Evolutionary conservation across 2,113 vertebrate genomes (phyloP).

Genomic region (Zapus hudsonius): DNA sequence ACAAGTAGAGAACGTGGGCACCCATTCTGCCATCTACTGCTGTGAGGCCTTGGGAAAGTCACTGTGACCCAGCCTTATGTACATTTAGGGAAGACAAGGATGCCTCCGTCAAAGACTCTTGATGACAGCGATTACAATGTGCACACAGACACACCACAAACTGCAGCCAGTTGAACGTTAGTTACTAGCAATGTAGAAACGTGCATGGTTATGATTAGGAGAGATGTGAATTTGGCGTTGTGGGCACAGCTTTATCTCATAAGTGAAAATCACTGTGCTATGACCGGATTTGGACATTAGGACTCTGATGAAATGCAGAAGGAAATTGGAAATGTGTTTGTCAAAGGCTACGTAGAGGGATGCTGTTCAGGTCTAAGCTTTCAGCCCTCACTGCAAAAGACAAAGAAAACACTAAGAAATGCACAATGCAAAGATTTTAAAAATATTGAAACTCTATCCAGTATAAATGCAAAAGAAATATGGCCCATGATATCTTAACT

Average conservation of each 20-base stretch:
- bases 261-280: conserved; percentile 59
- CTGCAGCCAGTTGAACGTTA: conserved; percentile 17
- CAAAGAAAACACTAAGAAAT: not conserved
- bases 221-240: conserved; percentile 45
- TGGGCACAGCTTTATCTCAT: conserved; percentile 38
- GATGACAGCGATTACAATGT: not conserved
- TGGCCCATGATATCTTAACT: not conserved
- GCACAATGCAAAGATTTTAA: not conserved
- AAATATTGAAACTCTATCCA: not conserved
- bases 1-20: not conserved
- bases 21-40: not conserved
- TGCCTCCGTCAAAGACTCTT: not conserved
- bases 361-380: conserved; percentile 23
- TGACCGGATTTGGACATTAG: conserved; percentile 63
- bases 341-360: conserved; percentile 15
- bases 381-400: not conserved
- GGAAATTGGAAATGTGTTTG: conserved; percentile 46
- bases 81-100: conserved; percentile 14
- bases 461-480: not conserved
- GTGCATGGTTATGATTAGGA: conserved; percentile 30
- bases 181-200: not conserved
- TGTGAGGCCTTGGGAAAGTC: not conserved
- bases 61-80: not conserved
- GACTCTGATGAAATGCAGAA: conserved; percentile 43
- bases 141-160: not conserved